These are phyloP conservation scores for Pollenia angustigena DNA, from an alignment of 2,888 invertebrate species.

Conservation along the genomic window DNA sequence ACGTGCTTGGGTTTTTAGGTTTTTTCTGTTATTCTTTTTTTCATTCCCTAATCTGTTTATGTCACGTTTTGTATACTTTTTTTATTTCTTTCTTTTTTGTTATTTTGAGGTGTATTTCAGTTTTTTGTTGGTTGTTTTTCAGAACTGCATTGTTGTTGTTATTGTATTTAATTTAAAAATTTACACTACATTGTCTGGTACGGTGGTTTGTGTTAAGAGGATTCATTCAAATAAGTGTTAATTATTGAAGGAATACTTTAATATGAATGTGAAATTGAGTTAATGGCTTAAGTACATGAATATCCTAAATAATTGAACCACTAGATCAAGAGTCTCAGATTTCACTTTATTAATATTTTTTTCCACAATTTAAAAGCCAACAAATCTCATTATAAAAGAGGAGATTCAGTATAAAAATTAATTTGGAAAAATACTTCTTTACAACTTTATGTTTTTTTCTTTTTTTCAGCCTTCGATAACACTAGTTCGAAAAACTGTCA, in stretches of 20 bases:
- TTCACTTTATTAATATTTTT: too few species aligned
- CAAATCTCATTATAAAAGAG: too few species aligned
- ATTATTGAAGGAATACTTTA: slow-evolving; percentile 28
- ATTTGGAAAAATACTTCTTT: too few species aligned
- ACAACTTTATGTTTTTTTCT: too few species aligned
- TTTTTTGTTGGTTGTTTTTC: slow-evolving; percentile 27
- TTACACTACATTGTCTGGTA: slow-evolving; percentile 53
- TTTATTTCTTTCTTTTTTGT: slow-evolving; percentile 42
- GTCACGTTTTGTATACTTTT: slow-evolving; percentile 75
- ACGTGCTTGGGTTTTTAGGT: slow-evolving; percentile 59
- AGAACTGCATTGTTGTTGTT: slow-evolving; percentile 39
- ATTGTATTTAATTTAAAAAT: slow-evolving; percentile 55
- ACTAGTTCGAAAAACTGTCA: too few species aligned
- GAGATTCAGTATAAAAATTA: too few species aligned
- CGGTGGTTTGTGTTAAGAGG: slow-evolving; percentile 45
- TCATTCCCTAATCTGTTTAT: slow-evolving; percentile 75
- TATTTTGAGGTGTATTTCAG: slow-evolving; percentile 58
- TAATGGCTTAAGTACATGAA: too few species aligned
- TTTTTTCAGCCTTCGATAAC: too few species aligned
- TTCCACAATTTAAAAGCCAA: too few species aligned
- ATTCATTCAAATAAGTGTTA: slow-evolving; percentile 46
- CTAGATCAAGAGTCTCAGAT: too few species aligned
- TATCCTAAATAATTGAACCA: too few species aligned
- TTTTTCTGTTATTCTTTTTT: slow-evolving; percentile 27
- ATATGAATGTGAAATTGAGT: background rate